Evolutionary conservation across 2,797 vertebrate species (phyloP).

Genomic region (Melopsittacus undulatus): DNA sequence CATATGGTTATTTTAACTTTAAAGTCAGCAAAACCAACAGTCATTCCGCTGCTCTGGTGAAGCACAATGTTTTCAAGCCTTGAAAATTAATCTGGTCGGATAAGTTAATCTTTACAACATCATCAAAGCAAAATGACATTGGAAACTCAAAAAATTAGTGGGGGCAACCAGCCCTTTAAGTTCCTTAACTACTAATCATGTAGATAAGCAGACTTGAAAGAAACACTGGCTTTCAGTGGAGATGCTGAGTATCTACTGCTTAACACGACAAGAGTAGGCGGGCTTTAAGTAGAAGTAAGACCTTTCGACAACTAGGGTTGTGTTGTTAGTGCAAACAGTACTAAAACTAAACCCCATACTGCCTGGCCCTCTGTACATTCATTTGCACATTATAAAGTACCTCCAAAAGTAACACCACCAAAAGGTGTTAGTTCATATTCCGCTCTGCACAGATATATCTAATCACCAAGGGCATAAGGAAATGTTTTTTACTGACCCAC

Average conservation of each 20-base stretch:
- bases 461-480: background rate
- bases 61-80: background rate
- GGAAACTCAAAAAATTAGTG: background rate
- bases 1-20: background rate
- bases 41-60: background rate
- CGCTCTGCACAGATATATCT: background rate
- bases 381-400: accelerated
- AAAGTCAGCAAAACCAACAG: background rate
- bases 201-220: background rate
- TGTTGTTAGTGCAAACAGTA: background rate
- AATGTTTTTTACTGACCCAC: background rate
- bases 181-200: background rate
- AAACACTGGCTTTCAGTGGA: background rate
- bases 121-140: background rate
- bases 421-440: background rate
- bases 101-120: background rate
- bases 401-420: background rate
- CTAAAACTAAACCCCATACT: accelerated
- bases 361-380: accelerated
- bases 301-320: accelerated
- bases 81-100: background rate
- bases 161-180: background rate
- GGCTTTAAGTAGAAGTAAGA: background rate
- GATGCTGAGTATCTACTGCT: background rate
- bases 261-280: accelerated